Evolutionary conservation across 1,140 invertebrate species (phyloP), one percentile per base, ranked within the genome.

Genomic region (Trialeurodes vaporariorum): DNA sequence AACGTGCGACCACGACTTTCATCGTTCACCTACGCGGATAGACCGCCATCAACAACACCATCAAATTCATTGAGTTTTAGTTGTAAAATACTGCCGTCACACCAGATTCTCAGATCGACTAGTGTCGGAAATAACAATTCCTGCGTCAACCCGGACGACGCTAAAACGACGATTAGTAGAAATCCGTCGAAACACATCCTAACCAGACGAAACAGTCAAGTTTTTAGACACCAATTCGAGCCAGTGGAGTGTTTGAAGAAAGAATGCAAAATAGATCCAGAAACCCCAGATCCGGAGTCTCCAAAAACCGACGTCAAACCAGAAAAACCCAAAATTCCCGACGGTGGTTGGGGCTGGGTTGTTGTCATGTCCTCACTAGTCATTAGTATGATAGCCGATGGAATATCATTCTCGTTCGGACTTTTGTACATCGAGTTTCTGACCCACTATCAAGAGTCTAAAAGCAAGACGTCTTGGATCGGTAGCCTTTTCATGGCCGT

Each of bases 401-500:
- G 94, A 0, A 87, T 98, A 13, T 92, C 92, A 27, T 95, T 96
- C 75, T 94, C 93, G 0, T 96, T 96, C 76, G 94, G 94, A 0
- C 79, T 96, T 0, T 83, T 97, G 21, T 93, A 92, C 72, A 87
- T 89, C 0, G 88, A 96, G 73, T 90, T 98, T 73, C 78, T 93
- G n/a, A 81, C 87, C 5, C 87, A 94, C 73, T 98, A 96, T 75
- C 80, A 84, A 11, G 87, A 88, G 58, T 87, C 85, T 27, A 91
- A 92, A 71, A 86, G 88, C 1, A 88, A 89, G 63, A 95, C 93
- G 0, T 86, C 93, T 0, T 92, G 90, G 88, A 91, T 95, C 61
- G 92, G 91, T 0, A 92, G 90, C 63, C 76, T 95, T 2, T 93
- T 94, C 72, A 90, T 94, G 76, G 89, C 92, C 1, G 91, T 95